Percentiles rank a stretch among this genome's conserved stretches.
phyloP scores from a whole-genome alignment of 2,888 invertebrate species.

The Drosophila rubida region DNA sequence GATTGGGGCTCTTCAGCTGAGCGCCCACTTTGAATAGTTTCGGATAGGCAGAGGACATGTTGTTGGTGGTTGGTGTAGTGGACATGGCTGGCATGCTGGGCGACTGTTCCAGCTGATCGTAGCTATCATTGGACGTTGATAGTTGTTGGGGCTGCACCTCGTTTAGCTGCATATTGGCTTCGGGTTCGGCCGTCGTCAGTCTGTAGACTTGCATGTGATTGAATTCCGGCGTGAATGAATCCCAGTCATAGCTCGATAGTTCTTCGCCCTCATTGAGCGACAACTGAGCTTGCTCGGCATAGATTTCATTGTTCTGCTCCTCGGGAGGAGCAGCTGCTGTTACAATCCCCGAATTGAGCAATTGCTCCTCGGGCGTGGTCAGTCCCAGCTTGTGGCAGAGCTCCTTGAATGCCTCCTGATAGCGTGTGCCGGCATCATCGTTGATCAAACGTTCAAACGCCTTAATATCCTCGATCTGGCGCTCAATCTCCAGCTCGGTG shows the following conservation, averaged over 20 bases:
- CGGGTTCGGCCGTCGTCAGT: slow-evolving; percentile 8
- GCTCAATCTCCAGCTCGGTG: slow-evolving; percentile 66
- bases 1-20: slow-evolving; percentile 21
- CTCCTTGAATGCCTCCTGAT: slow-evolving; percentile 60
- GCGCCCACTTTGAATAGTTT: slow-evolving; percentile 38
- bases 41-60: slow-evolving; percentile 24
- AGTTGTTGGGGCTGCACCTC: not conserved
- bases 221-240: slow-evolving; percentile 8
- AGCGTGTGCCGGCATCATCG: slow-evolving; percentile 31
- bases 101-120: slow-evolving; percentile 1
- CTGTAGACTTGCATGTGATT: slow-evolving; percentile 19
- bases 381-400: slow-evolving; percentile 63
- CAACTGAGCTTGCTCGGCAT: not conserved
- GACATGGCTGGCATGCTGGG: slow-evolving; percentile 26
- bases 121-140: not conserved
- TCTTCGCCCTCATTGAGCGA: slow-evolving; percentile 10
- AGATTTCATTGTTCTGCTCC: not conserved
- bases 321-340: not conserved
- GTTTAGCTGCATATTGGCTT: slow-evolving; percentile 9
- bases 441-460: slow-evolving; percentile 32
- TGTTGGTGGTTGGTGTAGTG: not conserved
- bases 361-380: slow-evolving; percentile 14
- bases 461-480: slow-evolving; percentile 65
- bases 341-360: not conserved
- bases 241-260: slow-evolving; percentile 21